Conservation (phyloP, 2,797 vertebrate genomes). For the Morus bassanus region DNA sequence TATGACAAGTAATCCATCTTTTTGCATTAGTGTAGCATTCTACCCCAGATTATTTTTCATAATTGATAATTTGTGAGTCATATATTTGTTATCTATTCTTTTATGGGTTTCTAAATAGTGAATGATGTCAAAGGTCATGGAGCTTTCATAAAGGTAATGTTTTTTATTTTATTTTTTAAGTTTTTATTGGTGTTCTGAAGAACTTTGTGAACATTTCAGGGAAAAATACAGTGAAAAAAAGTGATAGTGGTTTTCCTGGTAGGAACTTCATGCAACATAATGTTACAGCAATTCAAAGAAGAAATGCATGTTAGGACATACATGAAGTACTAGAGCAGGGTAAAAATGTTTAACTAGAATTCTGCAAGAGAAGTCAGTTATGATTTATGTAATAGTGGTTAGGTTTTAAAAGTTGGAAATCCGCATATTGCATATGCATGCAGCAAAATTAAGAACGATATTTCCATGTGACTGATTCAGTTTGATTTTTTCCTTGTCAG, state of each 20-base stretch:
- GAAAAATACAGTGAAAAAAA: conserved; percentile 28
- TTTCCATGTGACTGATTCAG: not conserved
- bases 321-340: not conserved
- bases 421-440: not conserved
- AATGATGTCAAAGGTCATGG: conserved; percentile 61
- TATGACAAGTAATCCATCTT: conserved; percentile 79
- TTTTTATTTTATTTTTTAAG: conserved; percentile 48
- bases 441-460: not conserved
- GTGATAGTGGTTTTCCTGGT: not conserved
- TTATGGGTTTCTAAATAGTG: conserved; percentile 72
- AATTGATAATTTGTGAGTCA: conserved; percentile 77
- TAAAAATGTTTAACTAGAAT: not conserved
- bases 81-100: conserved; percentile 75
- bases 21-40: conserved; percentile 69
- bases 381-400: not conserved
- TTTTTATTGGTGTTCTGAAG: conserved; percentile 53
- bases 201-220: conserved; percentile 41
- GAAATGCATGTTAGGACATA: not conserved
- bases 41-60: conserved; percentile 75
- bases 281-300: not conserved
- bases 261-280: not conserved
- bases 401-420: not conserved
- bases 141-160: conserved; percentile 48
- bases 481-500: not conserved
- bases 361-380: not conserved